Conservation (phyloP, 2,888 invertebrate species). For the Brenthis daphne region DNA sequence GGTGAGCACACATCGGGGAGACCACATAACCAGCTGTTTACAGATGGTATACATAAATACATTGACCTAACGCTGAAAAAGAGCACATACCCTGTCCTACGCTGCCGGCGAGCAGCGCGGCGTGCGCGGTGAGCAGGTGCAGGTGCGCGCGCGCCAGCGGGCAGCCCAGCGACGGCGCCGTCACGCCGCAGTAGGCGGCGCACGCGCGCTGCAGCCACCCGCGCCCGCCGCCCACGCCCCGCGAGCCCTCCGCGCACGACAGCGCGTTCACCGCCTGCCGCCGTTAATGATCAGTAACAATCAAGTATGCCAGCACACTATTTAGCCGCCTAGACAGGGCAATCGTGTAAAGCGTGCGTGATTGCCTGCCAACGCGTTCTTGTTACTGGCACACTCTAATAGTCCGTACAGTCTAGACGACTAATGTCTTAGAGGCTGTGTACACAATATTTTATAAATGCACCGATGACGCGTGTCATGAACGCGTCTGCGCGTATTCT, state of each 20-base stretch:
- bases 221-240: constrained; percentile 71
- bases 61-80: background rate
- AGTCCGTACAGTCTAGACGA: too few relatives aligned
- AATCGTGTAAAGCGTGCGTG: too few relatives aligned
- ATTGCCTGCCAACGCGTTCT: too few relatives aligned
- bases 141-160: constrained; percentile 90
- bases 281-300: background rate
- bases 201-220: constrained; percentile 95
- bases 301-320: background rate
- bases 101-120: constrained; percentile 94
- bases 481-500: too few relatives aligned
- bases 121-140: constrained; percentile 93
- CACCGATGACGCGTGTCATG: too few relatives aligned
- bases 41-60: too few relatives aligned
- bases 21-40: too few relatives aligned
- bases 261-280: constrained; percentile 38
- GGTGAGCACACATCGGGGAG: too few relatives aligned
- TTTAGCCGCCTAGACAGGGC: too few relatives aligned
- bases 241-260: background rate
- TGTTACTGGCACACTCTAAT: too few relatives aligned
- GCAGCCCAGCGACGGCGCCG: constrained; percentile 95
- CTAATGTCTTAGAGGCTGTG: too few relatives aligned
- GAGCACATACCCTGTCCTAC: constrained; percentile 89
- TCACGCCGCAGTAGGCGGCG: constrained; percentile 97
- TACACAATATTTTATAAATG: too few relatives aligned